Evolutionary conservation across 2,888 invertebrate species (phyloP).

Genomic region (Brachyptera putata): DNA sequence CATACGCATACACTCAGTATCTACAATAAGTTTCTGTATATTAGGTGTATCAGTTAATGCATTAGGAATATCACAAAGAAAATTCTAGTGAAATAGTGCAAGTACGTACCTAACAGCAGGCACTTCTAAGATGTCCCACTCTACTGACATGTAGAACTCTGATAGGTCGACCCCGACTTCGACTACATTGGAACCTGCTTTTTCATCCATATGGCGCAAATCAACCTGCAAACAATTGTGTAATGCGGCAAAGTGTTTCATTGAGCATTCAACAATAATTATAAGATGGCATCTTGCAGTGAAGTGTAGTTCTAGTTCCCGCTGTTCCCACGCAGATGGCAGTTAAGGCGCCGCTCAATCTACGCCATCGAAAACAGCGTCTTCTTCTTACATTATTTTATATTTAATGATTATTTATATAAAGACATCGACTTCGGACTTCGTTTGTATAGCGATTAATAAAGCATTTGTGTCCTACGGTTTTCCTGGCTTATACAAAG

Average conservation of each 20-base stretch:
- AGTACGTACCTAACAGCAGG: slow-evolving; percentile 43
- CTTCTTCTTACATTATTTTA: background rate
- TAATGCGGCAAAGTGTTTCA: background rate
- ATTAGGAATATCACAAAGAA: too few relatives aligned
- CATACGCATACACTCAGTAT: too few relatives aligned
- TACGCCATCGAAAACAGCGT: background rate
- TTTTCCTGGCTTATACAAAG: too few relatives aligned
- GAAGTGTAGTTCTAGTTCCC: background rate
- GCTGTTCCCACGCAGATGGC: slow-evolving; percentile 10
- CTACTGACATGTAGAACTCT: slow-evolving; percentile 56
- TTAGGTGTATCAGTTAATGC: too few relatives aligned
- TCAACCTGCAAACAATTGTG: slow-evolving; percentile 38
- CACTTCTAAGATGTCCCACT: slow-evolving; percentile 57
- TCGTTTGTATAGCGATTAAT: too few relatives aligned
- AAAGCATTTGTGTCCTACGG: too few relatives aligned
- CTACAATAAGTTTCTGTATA: too few relatives aligned
- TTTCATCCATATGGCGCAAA: slow-evolving; percentile 44
- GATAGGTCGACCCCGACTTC: slow-evolving; percentile 49
- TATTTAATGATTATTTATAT: background rate
- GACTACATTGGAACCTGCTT: slow-evolving; percentile 42
- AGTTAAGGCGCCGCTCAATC: slow-evolving; percentile 11
- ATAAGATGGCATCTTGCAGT: background rate
- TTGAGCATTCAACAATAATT: background rate
- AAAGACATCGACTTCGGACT: too few relatives aligned
- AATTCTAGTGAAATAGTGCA: too few relatives aligned